These are phyloP conservation scores for Drosophila arawakana DNA, from an alignment of 1,140 invertebrate genomes.

Conservation along the genomic window DNA sequence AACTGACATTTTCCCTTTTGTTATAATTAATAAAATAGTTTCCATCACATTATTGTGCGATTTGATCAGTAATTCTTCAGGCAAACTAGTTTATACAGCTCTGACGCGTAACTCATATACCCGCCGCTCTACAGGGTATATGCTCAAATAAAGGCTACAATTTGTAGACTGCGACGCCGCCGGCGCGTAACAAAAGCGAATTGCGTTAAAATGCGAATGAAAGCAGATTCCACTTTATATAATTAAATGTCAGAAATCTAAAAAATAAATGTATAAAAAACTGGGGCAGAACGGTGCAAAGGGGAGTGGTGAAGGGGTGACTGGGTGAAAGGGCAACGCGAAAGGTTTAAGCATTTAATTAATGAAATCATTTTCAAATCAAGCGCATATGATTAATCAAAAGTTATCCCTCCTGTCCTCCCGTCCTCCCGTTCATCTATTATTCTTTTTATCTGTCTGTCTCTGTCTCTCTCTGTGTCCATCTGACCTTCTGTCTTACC, in stretches of 20 bases:
- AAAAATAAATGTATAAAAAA: neutral
- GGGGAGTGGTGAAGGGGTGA: too few species aligned
- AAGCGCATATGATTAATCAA: conserved; percentile 71
- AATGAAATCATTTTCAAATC: conserved; percentile 77
- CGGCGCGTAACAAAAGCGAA: neutral
- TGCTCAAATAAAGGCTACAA: conserved; percentile 3
- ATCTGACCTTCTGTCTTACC: conserved; percentile 1
- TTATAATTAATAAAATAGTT: too few species aligned
- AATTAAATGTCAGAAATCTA: conserved; percentile 38
- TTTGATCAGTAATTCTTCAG: neutral
- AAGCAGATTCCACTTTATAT: conserved; percentile 3
- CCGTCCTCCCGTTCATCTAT: neutral
- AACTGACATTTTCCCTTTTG: too few species aligned
- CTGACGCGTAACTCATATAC: neutral
- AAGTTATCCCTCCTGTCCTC: conserved; percentile 11
- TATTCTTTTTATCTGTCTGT: conserved; percentile 37
- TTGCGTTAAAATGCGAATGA: conserved; percentile 11
- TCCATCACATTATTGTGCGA: too few species aligned
- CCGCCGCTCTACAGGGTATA: conserved; percentile 1
- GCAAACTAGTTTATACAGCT: neutral
- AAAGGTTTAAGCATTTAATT: conserved; percentile 54
- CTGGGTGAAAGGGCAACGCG: neutral
- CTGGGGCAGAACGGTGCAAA: neutral
- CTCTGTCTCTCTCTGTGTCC: conserved; percentile 7
- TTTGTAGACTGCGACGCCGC: neutral